phyloP scores from a whole-genome alignment of 1,140 invertebrate species.

The Heliconius congener region DNA sequence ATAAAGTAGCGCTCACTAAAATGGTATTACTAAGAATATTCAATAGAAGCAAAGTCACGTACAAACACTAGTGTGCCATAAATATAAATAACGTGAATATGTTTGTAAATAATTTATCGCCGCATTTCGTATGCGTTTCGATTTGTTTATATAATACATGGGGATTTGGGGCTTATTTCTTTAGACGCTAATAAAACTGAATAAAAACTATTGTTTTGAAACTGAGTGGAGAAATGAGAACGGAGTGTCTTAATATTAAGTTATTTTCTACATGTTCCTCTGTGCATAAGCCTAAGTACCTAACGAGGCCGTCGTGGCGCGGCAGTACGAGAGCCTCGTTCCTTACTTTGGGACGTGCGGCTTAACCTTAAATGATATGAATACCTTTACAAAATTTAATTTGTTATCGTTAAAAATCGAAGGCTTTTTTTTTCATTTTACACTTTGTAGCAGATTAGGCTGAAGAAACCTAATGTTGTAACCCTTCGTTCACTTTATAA shows the following conservation, averaged over 20 bases:
- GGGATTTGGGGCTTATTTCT: background rate
- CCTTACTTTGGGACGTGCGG: no score
- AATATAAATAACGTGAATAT: conserved; percentile 6
- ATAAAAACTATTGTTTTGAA: background rate
- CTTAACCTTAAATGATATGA: no score
- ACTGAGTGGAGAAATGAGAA: background rate
- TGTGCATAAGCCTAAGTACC: no score
- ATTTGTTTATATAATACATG: background rate
- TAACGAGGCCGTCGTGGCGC: no score
- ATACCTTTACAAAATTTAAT: no score
- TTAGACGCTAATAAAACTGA: background rate
- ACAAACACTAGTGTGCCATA: background rate
- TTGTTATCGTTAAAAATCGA: no score
- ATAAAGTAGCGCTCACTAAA: background rate
- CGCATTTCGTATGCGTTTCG: background rate
- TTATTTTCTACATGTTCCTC: no score
- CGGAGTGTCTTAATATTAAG: background rate
- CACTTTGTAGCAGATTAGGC: no score
- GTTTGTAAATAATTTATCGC: background rate
- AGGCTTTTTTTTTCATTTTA: no score
- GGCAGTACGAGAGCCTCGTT: no score
- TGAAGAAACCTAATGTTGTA: no score
- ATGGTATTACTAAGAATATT: background rate
- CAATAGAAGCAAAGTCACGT: background rate
- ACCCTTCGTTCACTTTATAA: no score